Evolutionary conservation across 2,797 vertebrate genomes (phyloP).

Genomic region (Varecia variegata): DNA sequence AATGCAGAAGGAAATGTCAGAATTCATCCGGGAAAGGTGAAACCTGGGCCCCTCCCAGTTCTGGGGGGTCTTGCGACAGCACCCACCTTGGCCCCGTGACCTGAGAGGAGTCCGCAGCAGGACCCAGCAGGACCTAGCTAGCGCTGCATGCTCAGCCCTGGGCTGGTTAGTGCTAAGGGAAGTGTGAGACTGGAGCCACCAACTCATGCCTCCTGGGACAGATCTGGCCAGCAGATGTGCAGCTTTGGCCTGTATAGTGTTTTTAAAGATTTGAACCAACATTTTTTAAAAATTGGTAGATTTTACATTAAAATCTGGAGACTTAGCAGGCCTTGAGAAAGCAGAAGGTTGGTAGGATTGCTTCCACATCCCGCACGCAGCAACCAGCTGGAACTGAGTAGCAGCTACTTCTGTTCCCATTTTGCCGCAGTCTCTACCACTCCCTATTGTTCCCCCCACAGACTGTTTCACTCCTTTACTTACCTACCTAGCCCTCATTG

Average conservation of each 20-base stretch:
- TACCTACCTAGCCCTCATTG: not conserved
- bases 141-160: not conserved
- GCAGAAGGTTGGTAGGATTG: not conserved
- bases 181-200: rapidly evolving
- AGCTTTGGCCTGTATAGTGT: not conserved
- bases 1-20: constrained; percentile 99
- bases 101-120: not conserved
- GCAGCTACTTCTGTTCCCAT: too few relatives aligned
- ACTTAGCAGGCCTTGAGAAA: not conserved
- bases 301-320: not conserved
- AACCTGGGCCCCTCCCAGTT: not conserved
- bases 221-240: not conserved
- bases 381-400: not conserved
- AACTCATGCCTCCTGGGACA: not conserved
- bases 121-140: rapidly evolving
- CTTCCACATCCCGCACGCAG: rapidly evolving
- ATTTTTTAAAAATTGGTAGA: not conserved
- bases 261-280: not conserved
- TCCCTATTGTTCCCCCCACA: not conserved
- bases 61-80: not conserved
- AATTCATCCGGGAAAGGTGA: constrained; percentile 97
- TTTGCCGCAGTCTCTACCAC: not conserved
- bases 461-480: not conserved
- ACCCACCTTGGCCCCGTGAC: not conserved
- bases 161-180: too few relatives aligned